A percentile compares a stretch with the other conserved stretches of the same genome.
These are phyloP conservation scores for Aegithalos caudatus DNA, from an alignment of 2,113 vertebrate species.

Conservation along the genomic window DNA sequence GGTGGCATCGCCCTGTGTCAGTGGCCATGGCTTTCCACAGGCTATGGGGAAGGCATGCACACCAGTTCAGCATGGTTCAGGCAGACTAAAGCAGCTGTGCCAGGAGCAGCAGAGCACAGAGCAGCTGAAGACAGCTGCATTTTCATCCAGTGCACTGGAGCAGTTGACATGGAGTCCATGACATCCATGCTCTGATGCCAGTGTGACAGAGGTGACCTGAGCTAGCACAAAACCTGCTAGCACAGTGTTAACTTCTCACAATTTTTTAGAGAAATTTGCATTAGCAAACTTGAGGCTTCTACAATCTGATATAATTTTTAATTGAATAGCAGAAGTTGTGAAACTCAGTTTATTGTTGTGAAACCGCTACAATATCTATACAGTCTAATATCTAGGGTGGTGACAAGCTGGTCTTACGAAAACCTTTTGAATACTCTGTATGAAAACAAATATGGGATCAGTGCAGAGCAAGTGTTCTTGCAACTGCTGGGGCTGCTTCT, in stretches of 20 bases:
- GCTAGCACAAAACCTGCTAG: background rate
- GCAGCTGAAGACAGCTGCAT: background rate
- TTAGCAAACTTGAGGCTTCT: background rate
- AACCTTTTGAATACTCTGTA: background rate
- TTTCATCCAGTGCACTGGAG: background rate
- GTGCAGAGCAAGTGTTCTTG: background rate
- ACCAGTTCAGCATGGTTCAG: accelerated
- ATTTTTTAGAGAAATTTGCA: background rate
- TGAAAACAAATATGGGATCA: background rate
- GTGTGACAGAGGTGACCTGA: background rate
- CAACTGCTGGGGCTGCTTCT: background rate
- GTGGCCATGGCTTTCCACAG: background rate
- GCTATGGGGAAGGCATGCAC: accelerated
- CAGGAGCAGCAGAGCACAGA: background rate
- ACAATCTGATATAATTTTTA: background rate
- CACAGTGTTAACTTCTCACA: background rate
- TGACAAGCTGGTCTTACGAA: background rate
- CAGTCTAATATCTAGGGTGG: background rate
- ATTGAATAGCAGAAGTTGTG: background rate
- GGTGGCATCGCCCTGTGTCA: background rate
- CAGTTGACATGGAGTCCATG: background rate
- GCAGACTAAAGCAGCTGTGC: background rate
- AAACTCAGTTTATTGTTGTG: background rate
- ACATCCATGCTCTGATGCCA: background rate
- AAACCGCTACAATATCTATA: background rate